Base-by-base conservation (phyloP, 2,888 invertebrate genomes). In the Catonia carolina region DNA sequence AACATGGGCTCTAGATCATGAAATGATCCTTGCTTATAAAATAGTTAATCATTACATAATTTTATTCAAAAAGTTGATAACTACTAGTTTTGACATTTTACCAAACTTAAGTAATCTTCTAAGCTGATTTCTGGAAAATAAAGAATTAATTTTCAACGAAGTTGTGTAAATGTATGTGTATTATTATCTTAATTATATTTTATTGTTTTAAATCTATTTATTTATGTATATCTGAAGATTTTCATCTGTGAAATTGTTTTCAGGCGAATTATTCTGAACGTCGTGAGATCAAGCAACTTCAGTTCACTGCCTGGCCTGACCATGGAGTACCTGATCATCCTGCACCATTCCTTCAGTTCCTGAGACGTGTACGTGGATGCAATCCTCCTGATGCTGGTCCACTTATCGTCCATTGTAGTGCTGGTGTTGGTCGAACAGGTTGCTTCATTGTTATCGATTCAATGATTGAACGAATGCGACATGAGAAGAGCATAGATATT, bases 251-350 rank as follows among this genome's bases (percentile, higher is more conserved):
- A 42, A 20, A 23, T 22, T 47, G 15, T 58, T 60, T 59, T 41
- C 82, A 85, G 67, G 71, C 71, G 56, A 87, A 86, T 18, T 83
- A 83, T 65, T 82, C 84, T 45, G 95, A 96, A 69, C 84, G 92
- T 23, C 83, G 98, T 1, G 98, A 99, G 73, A 86, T 99, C 53
- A 91, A 95, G 67, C 99, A 99, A 72, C 78, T 98, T 65, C 99
- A 99, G 74, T 99, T 98, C 71, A 99, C 98, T 0, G 98, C 98
- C 3, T 99, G 99, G 99, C 98, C 99, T 1, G 99, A 99, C 75
- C 99, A 99, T 70, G 98, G 91, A 1, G 98, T 99, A 2, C 98
- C 99, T 2, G 98, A 98, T 72, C 96, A 98, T 74, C 97, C 99
- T 0, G 98, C 98, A 0, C 98, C 98, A 0, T 95, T 99, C 77